Conservation (phyloP, 2,797 vertebrate species). For the Eremophila alpestris region DNA sequence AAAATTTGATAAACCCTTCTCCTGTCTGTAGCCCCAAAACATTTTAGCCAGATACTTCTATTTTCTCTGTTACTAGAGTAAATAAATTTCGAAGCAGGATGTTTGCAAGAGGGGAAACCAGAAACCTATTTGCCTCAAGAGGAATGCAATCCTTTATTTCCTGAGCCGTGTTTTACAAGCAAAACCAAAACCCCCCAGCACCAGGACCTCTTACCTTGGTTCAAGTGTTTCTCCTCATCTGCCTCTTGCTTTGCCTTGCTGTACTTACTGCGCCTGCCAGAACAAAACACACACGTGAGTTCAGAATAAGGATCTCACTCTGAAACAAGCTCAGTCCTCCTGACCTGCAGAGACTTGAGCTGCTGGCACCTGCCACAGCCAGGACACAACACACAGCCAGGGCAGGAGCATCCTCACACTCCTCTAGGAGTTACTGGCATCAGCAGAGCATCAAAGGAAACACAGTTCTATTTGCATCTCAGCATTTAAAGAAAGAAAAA, state of each 20-base stretch:
- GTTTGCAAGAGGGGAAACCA: neutral
- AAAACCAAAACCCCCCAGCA: neutral
- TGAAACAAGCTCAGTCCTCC: neutral
- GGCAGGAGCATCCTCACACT: neutral
- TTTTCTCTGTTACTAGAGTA: neutral
- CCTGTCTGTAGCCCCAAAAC: neutral
- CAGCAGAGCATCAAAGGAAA: neutral
- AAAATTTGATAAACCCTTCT: neutral
- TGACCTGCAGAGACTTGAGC: constrained; percentile 17
- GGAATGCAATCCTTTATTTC: neutral
- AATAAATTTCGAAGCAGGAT: neutral
- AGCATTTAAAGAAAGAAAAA: neutral
- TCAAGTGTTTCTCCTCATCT: constrained; percentile 95
- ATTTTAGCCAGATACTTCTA: neutral
- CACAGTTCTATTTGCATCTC: neutral
- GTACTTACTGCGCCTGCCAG: constrained; percentile 92
- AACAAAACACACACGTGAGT: constrained; percentile 1
- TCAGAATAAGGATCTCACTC: neutral
- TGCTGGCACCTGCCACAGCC: neutral
- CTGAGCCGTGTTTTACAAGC: neutral
- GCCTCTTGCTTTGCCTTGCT: constrained; percentile 98
- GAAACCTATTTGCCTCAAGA: neutral
- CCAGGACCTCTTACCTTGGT: constrained; percentile 85
- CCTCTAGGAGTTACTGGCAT: neutral
- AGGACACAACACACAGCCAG: neutral